phyloP scores from a whole-genome alignment of 2,113 vertebrate species.

The Nesogale talazaci region DNA sequence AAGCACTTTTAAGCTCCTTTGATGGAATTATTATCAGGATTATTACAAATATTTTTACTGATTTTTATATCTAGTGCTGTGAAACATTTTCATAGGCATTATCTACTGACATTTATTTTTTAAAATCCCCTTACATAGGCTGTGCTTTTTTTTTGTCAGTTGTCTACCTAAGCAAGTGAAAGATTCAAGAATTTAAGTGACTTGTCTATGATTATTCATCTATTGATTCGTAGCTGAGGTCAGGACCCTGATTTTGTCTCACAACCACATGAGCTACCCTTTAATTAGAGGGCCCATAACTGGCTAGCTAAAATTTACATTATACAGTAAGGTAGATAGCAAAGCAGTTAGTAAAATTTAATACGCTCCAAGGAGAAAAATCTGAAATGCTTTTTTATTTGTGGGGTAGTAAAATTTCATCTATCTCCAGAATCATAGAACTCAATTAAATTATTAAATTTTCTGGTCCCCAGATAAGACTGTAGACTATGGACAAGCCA shows the following conservation, averaged over 20 bases:
- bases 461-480: background rate
- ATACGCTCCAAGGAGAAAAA: background rate
- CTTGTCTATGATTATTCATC: background rate
- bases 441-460: background rate
- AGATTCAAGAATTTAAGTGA: background rate
- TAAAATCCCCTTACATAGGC: background rate
- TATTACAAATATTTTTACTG: background rate
- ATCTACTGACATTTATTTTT: background rate
- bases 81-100: background rate
- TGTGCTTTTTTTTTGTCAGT: background rate
- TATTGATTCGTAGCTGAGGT: background rate
- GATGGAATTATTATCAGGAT: background rate
- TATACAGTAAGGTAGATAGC: background rate
- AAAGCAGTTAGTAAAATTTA: background rate
- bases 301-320: constrained; percentile 2
- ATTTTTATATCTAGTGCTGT: background rate
- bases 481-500: background rate
- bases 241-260: background rate
- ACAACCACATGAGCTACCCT: background rate
- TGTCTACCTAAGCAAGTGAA: background rate
- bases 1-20: background rate
- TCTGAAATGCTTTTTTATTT: background rate
- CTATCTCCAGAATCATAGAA: constrained; percentile 21
- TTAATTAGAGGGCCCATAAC: background rate
- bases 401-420: background rate